Base-by-base conservation (phyloP, 2,113 vertebrate genomes). In the Cyanoramphus novaezelandiae region DNA sequence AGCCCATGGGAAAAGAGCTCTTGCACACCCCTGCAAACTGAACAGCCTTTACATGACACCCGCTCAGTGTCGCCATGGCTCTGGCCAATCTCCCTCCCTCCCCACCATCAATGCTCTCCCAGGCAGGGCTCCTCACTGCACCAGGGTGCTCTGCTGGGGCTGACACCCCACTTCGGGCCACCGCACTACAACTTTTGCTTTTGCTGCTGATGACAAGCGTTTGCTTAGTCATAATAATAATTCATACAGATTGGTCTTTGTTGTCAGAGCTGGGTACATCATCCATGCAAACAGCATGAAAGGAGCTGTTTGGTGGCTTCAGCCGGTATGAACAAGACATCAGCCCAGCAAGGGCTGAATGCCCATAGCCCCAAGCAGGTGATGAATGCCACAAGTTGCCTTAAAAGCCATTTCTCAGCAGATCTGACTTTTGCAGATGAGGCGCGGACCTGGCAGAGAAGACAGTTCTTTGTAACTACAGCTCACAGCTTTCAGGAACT, bases 341-440 rank as follows among this genome's bases (percentile, higher is more conserved):
- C 29, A 21, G 50, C 49, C 37, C 39, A 5, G 35, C 1, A 0
- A 59, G 27, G 33, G 21, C 13, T 77, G 16, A 6, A 9, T 27
- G 9, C 7, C 33, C 27, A 29, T 20, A 59, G 64, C 8, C 33
- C 37, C 0, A 0, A 0, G 0, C 29, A 53, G 14, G 19, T 24
- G 46, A 43, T 49, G 21, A 70, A 65, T 72, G 62, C 21, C 37
- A 52, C 0, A 2, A 44, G 24, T 8, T 60, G 75, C 18, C 33
- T 84, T 39, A 19, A 68, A 88, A 81, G 43, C 18, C 23, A 29
- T 55, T 70, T 65, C 37, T 75, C 33, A 33, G 10, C 17, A 19
- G 27, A 7, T 33, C 20, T 78, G 20, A 11, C 11, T 53, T 83
- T 55, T 86, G 41, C 55, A 86, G n/a, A 9, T 85, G 44, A 46